Conservation (phyloP, 2,888 invertebrate species). For the Calameuta pallipes region DNA sequence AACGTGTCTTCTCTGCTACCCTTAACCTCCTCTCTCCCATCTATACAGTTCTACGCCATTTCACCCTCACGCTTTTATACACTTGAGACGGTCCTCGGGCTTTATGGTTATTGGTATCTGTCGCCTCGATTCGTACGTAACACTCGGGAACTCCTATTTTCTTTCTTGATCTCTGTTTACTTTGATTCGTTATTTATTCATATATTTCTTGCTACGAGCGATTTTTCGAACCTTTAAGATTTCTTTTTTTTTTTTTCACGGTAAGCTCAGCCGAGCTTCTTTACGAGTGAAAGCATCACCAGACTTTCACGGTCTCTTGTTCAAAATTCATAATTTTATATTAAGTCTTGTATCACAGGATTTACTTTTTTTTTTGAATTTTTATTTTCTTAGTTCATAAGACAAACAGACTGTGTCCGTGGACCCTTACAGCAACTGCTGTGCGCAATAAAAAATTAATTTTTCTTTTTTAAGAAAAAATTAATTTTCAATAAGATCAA, state of each 20-base stretch:
- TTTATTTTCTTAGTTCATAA: neutral
- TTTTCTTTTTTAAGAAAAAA: no score
- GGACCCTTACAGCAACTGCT: neutral
- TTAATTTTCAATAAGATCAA: neutral
- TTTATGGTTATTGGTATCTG: neutral
- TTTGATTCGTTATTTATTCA: neutral
- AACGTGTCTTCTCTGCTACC: neutral
- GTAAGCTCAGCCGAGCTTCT: neutral
- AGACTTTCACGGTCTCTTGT: neutral
- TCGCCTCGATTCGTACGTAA: neutral
- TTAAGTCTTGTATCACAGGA: neutral
- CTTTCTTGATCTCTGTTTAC: neutral
- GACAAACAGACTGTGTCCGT: neutral
- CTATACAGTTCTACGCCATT: neutral
- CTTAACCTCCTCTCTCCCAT: neutral
- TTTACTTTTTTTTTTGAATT: neutral
- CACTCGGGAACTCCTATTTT: neutral
- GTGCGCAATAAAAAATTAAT: neutral
- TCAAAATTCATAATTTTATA: neutral
- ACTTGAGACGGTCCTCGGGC: neutral
- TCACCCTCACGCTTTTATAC: neutral
- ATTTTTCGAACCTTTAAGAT: neutral
- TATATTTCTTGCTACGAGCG: neutral
- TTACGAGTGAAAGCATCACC: neutral
- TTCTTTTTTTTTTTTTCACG: neutral